Evolutionary conservation across 2,797 vertebrate genomes (phyloP).

Genomic region (Oryzias sinensis): DNA sequence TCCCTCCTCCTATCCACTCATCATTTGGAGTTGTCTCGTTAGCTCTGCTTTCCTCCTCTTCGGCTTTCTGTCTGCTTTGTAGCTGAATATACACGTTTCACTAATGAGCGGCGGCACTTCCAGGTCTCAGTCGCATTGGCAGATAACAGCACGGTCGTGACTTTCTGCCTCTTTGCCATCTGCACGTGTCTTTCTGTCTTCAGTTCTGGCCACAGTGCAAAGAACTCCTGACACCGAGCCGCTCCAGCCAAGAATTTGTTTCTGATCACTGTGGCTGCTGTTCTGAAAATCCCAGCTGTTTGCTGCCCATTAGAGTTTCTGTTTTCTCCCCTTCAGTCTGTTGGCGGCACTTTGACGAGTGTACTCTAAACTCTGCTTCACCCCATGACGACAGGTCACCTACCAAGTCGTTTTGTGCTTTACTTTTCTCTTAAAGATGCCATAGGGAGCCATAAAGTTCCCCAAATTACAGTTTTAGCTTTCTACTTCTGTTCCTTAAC

Average conservation of each 20-base stretch:
- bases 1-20: conserved; percentile 23
- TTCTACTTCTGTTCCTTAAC: background rate
- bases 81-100: conserved; percentile 64
- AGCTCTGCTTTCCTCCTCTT: conserved; percentile 15
- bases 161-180: conserved; percentile 50
- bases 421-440: conserved; percentile 4
- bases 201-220: conserved; percentile 26
- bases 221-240: conserved; percentile 14
- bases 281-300: conserved; percentile 25
- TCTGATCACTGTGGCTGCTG: conserved; percentile 44
- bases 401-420: conserved; percentile 12
- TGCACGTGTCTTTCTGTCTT: conserved; percentile 38
- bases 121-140: conserved; percentile 64
- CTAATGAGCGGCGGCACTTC: conserved; percentile 69
- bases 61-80: conserved; percentile 37
- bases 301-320: conserved; percentile 32
- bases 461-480: conserved; percentile 6
- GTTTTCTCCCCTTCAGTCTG: conserved; percentile 19
- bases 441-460: conserved; percentile 2
- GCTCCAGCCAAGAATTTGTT: conserved; percentile 33
- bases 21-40: conserved; percentile 19
- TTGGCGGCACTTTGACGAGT: conserved; percentile 7
- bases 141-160: conserved; percentile 51
- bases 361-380: conserved; percentile 16
- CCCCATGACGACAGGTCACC: conserved; percentile 24